Percentiles rank a stretch among this genome's conserved stretches.
These are phyloP conservation scores for Lindbergichthys nudifrons DNA, from an alignment of 2,797 vertebrate species.

Conservation along the genomic window DNA sequence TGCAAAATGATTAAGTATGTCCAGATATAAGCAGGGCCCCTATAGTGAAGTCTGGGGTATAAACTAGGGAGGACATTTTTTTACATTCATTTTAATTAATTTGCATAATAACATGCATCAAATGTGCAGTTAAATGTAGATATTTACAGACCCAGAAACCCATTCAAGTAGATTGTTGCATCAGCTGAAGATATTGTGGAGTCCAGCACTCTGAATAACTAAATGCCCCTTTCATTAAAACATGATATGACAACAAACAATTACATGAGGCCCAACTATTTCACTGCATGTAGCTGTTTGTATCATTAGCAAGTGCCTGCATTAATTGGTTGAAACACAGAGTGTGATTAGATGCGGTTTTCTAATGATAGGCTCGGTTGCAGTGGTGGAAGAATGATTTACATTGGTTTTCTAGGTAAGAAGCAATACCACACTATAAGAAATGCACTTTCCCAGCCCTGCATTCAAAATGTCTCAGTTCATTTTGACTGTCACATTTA, in stretches of 20 bases:
- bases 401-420: constrained; percentile 18
- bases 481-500: too few species aligned
- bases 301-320: constrained; percentile 60
- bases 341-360: constrained; percentile 53
- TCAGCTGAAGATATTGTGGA: constrained; percentile 17
- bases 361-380: constrained; percentile 51
- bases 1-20: constrained; percentile 51
- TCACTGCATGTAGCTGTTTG: constrained; percentile 54
- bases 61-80: constrained; percentile 7
- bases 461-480: not conserved
- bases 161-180: constrained; percentile 23
- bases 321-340: constrained; percentile 64
- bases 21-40: constrained; percentile 45
- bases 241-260: constrained; percentile 58
- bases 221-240: constrained; percentile 56
- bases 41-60: constrained; percentile 2
- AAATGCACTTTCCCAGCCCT: not conserved
- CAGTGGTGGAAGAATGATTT: constrained; percentile 23
- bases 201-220: constrained; percentile 22
- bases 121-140: not conserved
- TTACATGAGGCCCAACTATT: constrained; percentile 41
- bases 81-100: constrained; percentile 1
- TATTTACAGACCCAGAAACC: constrained; percentile 19
- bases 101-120: not conserved
- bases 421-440: not conserved